Evolutionary conservation across 2,888 invertebrate genomes (phyloP).

Genomic region (Nomada ferruginata): DNA sequence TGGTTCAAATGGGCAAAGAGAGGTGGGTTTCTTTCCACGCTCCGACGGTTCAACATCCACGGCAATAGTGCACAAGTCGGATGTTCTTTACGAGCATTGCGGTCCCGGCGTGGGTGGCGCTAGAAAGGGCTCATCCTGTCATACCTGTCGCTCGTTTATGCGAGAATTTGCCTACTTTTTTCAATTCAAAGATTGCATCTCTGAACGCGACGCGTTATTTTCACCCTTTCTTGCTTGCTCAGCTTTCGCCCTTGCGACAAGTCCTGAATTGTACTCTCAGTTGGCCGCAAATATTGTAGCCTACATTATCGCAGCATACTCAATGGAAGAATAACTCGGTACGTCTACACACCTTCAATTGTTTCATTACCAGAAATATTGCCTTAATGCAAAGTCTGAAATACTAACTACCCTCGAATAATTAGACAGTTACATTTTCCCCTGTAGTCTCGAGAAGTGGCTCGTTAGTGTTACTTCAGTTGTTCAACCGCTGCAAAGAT

Average conservation of each 20-base stretch:
- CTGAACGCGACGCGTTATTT: slow-evolving; percentile 68
- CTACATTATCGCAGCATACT: too few species aligned
- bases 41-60: slow-evolving; percentile 63
- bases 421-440: too few species aligned
- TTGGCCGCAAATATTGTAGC: too few species aligned
- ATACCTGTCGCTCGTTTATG: slow-evolving; percentile 43
- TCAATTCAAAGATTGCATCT: slow-evolving; percentile 73
- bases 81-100: slow-evolving; percentile 74
- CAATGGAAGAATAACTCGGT: too few species aligned
- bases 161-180: slow-evolving; percentile 61
- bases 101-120: slow-evolving; percentile 57
- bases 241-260: slow-evolving; percentile 16
- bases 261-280: too few species aligned
- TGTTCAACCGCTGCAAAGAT: too few species aligned
- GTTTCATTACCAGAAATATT: too few species aligned
- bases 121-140: slow-evolving; percentile 30
- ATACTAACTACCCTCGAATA: too few species aligned
- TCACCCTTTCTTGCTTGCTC: not conserved
- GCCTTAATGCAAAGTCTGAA: too few species aligned
- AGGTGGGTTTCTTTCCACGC: slow-evolving; percentile 61
- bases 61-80: slow-evolving; percentile 50
- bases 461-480: too few species aligned
- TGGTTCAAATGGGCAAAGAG: slow-evolving; percentile 39
- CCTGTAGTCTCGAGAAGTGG: too few species aligned
- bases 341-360: too few species aligned